phyloP scores from a whole-genome alignment of 2,797 vertebrate genomes.

The Jordanella pulchra region DNA sequence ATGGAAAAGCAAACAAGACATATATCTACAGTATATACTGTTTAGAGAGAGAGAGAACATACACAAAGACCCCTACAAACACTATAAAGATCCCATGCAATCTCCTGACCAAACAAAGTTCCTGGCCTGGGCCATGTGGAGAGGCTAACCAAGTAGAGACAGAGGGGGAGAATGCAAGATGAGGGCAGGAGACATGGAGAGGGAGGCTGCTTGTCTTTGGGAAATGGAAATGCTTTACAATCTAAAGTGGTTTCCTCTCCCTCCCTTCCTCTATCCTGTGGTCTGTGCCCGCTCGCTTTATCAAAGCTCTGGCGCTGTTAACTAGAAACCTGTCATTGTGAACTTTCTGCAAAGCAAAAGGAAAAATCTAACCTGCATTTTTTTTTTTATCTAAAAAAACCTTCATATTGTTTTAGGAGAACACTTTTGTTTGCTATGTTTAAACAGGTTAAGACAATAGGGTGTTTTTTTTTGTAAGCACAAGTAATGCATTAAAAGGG shows the following conservation, averaged over 20 bases:
- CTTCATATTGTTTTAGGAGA: conserved; percentile 10
- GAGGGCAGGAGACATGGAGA: conserved; percentile 44
- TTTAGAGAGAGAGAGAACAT: conserved; percentile 11
- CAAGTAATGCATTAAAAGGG: neutral
- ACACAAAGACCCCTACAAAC: conserved; percentile 13
- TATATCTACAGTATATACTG: conserved; percentile 1
- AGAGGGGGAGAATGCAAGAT: conserved; percentile 13
- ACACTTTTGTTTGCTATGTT: neutral
- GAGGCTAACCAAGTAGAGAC: conserved; percentile 55
- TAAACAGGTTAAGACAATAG: neutral
- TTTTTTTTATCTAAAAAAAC: conserved; percentile 5
- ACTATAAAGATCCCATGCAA: conserved; percentile 53
- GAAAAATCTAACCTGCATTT: neutral
- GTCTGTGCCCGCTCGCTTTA: conserved; percentile 58
- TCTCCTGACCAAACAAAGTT: conserved; percentile 68
- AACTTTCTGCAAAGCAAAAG: conserved; percentile 25
- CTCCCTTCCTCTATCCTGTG: conserved; percentile 67
- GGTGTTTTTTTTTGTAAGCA: conserved; percentile 5
- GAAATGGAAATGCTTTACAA: conserved; percentile 90
- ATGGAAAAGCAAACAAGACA: conserved; percentile 17
- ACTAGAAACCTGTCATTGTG: conserved; percentile 61
- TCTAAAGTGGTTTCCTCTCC: conserved; percentile 84
- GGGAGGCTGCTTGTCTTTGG: conserved; percentile 82
- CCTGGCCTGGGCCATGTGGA: conserved; percentile 72
- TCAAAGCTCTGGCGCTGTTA: conserved; percentile 60